These are phyloP conservation scores for Platypus cylindrus DNA, from an alignment of 2,888 invertebrate species.

Conservation along the genomic window DNA sequence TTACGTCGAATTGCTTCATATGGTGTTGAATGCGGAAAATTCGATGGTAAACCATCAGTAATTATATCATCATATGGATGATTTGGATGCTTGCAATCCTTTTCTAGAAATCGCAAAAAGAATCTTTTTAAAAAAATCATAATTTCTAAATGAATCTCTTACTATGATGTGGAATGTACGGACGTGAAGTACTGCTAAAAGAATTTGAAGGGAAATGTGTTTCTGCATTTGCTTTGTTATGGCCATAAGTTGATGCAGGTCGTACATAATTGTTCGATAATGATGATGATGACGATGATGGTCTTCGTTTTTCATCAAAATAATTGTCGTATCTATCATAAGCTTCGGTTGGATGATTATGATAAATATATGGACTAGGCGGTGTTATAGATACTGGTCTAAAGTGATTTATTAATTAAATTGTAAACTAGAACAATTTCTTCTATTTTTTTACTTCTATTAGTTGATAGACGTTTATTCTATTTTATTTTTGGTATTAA, in stretches of 20 bases:
- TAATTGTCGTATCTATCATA: conserved; percentile 10
- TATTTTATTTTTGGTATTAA: too few relatives aligned
- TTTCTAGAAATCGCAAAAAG: too few relatives aligned
- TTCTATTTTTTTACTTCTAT: too few relatives aligned
- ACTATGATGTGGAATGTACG: conserved; percentile 10
- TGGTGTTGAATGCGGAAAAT: conserved; percentile 32
- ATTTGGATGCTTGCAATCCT: conserved; percentile 17
- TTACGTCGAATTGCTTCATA: conserved; percentile 21
- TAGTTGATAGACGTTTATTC: too few relatives aligned
- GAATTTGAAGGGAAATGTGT: conserved; percentile 11
- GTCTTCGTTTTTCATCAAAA: conserved; percentile 17
- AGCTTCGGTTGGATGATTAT: conserved; percentile 26
- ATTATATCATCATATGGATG: conserved; percentile 32
- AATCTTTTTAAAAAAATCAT: background rate
- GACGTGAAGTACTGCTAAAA: conserved; percentile 9
- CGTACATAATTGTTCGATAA: conserved; percentile 18
- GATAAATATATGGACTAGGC: conserved; percentile 30
- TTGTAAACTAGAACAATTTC: too few relatives aligned
- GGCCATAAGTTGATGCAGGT: conserved; percentile 20
- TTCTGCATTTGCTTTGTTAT: conserved; percentile 26
- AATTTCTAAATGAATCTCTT: conserved; percentile 5
- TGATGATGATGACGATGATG: conserved; percentile 7
- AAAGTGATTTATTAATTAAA: conserved; percentile 5
- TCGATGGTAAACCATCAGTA: conserved; percentile 42
- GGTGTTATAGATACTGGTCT: conserved; percentile 15